These are phyloP conservation scores for Carpatolechia fugitivella DNA, from an alignment of 2,888 invertebrate species.

Conservation along the genomic window DNA sequence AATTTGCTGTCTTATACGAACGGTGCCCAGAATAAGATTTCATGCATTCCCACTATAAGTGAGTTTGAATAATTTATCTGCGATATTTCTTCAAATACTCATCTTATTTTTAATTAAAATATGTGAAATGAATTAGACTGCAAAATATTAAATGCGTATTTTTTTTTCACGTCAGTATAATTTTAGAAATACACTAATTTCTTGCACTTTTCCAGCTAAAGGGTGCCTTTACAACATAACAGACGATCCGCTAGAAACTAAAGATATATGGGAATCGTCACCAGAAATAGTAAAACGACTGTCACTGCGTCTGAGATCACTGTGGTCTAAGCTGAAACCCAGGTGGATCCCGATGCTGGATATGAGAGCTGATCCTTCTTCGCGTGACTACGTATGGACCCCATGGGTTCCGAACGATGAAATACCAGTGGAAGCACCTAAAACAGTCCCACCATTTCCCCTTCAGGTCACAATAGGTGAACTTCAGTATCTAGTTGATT, in stretches of 20 bases:
- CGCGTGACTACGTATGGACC: conserved; percentile 39
- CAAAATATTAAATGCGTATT: no score
- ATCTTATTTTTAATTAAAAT: no score
- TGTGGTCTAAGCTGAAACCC: conserved; percentile 42
- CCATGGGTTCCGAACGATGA: conserved; percentile 43
- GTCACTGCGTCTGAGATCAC: conserved; percentile 36
- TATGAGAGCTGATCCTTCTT: conserved; percentile 38
- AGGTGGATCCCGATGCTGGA: conserved; percentile 33
- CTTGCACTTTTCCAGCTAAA: conserved; percentile 47
- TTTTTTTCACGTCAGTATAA: no score
- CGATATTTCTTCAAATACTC: no score
- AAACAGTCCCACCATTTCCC: conserved; percentile 36
- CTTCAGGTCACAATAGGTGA: conserved; percentile 38
- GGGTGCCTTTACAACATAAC: conserved; percentile 48
- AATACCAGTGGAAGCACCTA: conserved; percentile 25
- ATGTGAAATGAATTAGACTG: no score
- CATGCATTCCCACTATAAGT: conserved; percentile 46
- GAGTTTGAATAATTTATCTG: conserved; percentile 9
- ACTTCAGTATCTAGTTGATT: conserved; percentile 39
- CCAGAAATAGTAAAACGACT: conserved; percentile 39
- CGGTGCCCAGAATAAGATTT: conserved; percentile 16
- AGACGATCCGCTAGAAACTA: conserved; percentile 41
- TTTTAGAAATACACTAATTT: no score
- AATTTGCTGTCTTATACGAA: conserved; percentile 20
- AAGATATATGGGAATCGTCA: conserved; percentile 42